Evolutionary conservation across 2,888 invertebrate species (phyloP).

Genomic region (Yponomeuta evonymella): DNA sequence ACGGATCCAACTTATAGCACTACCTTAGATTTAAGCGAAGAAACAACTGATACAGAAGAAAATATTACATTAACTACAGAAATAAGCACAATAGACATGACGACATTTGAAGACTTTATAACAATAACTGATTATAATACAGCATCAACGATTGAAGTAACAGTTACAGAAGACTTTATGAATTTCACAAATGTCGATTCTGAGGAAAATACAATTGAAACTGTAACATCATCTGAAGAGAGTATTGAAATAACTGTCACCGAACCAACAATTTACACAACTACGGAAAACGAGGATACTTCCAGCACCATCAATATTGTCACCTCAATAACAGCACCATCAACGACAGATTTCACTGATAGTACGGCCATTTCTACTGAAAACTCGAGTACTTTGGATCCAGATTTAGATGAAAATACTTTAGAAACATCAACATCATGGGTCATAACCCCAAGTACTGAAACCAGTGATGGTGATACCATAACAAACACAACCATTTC

Average conservation of each 20-base stretch:
- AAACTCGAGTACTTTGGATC: background rate
- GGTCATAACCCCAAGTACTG: background rate
- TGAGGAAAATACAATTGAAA: background rate
- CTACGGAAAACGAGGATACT: background rate
- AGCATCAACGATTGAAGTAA: background rate
- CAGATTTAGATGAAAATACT: background rate
- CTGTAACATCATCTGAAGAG: background rate
- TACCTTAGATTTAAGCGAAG: background rate
- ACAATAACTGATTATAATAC: background rate
- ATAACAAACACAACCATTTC: background rate
- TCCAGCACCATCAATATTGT: background rate
- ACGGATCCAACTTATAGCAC: background rate
- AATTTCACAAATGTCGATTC: background rate
- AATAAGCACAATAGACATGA: background rate
- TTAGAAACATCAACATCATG: no score
- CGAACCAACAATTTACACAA: background rate
- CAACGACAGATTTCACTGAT: background rate
- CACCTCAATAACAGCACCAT: background rate
- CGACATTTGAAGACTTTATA: background rate
- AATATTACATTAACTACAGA: background rate
- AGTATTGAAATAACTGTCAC: background rate
- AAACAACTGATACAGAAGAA: background rate
- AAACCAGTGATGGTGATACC: background rate
- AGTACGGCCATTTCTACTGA: background rate
- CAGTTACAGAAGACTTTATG: background rate